Evolutionary conservation across 2,888 invertebrate species (phyloP).

Genomic region (Merodon equestris): DNA sequence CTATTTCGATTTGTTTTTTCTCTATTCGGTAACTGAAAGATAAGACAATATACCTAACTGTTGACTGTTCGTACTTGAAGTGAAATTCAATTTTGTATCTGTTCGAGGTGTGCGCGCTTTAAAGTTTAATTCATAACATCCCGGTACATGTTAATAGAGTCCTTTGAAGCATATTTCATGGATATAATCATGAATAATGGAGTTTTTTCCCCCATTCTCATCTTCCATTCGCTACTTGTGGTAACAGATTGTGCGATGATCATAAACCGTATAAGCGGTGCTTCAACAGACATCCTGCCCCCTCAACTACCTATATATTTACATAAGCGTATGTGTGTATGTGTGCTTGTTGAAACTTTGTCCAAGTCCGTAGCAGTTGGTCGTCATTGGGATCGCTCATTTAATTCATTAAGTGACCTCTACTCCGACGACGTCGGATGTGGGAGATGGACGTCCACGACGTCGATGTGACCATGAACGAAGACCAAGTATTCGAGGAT

Average conservation of each 20-base stretch:
- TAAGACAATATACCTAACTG: slow-evolving; percentile 2
- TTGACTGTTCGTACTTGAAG: slow-evolving; percentile 3
- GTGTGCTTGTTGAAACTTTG: slow-evolving; percentile 28
- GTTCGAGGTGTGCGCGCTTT: too few relatives aligned
- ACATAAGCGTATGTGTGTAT: too few relatives aligned
- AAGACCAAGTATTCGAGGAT: slow-evolving; percentile 26
- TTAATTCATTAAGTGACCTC: slow-evolving; percentile 64
- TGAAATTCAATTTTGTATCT: too few relatives aligned
- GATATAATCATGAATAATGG: slow-evolving; percentile 42
- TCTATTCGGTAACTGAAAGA: background rate
- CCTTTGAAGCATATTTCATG: slow-evolving; percentile 44
- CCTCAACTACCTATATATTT: too few relatives aligned
- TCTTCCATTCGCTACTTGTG: slow-evolving; percentile 10
- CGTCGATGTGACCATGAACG: slow-evolving; percentile 36
- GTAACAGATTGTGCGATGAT: slow-evolving; percentile 55
- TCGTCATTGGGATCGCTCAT: slow-evolving; percentile 51
- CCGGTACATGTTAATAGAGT: slow-evolving; percentile 40
- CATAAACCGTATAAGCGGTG: slow-evolving; percentile 30
- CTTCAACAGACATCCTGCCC: slow-evolving; percentile 27
- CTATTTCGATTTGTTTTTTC: background rate
- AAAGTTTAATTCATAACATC: background rate
- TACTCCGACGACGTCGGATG: slow-evolving; percentile 10
- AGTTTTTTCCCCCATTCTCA: slow-evolving; percentile 32
- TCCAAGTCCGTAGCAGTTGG: slow-evolving; percentile 11
- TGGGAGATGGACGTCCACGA: background rate